Evolutionary conservation across 2,113 vertebrate genomes (phyloP).

Genomic region (Tricholaema leucomelas): DNA sequence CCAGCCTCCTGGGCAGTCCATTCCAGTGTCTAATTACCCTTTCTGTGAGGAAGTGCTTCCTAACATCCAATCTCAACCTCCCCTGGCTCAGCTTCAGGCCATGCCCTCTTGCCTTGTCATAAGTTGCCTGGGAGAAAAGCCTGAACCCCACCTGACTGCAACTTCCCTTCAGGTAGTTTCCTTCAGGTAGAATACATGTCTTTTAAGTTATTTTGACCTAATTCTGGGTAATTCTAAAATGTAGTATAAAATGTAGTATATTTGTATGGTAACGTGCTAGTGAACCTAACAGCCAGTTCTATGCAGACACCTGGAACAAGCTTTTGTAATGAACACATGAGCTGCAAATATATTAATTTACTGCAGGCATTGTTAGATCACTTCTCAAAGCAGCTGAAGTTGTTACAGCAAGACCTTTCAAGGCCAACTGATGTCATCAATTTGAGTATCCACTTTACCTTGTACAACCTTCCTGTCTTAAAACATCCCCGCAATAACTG

Average conservation of each 20-base stretch:
- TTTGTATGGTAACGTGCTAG: not conserved
- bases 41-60: too few relatives aligned
- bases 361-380: not conserved
- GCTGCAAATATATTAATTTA: not conserved
- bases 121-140: too few relatives aligned
- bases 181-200: too few relatives aligned
- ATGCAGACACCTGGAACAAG: not conserved
- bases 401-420: not conserved
- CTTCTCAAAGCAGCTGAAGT: not conserved
- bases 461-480: not conserved
- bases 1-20: too few relatives aligned
- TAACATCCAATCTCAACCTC: too few relatives aligned
- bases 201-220: not conserved
- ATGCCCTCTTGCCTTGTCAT: too few relatives aligned
- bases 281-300: not conserved
- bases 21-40: too few relatives aligned
- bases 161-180: too few relatives aligned
- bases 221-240: not conserved
- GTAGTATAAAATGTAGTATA: not conserved
- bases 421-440: not conserved
- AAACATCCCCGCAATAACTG: not conserved
- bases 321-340: not conserved
- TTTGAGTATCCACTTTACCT: not conserved
- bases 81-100: too few relatives aligned
- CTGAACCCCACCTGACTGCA: too few relatives aligned